A percentile compares a stretch with the other conserved stretches of the same genome.
These are phyloP conservation scores for honey bee (Apis mellifera) DNA, from an alignment of 1,140 invertebrate genomes.

Conservation along the genomic window Amel_HAv3.1 CM009931.2:26018001-26018500, in stretches of 20 bases:
- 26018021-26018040: neutral
- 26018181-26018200: neutral
- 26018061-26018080: neutral
- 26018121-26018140: neutral
- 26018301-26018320: no score
- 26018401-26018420: slow-evolving; percentile 15
- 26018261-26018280: slow-evolving; percentile 15
- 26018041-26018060: slow-evolving; percentile 25
- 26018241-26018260: neutral
- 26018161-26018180: slow-evolving; percentile 17
- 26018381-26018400: no score
- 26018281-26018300: no score
- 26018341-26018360: no score
- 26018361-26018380: no score
- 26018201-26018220: slow-evolving; percentile 19
- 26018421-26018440: neutral
- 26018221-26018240: neutral
- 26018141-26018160: slow-evolving; percentile 16
- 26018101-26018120: neutral
- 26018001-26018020: neutral
- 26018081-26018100: slow-evolving; percentile 22
- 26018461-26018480: neutral
- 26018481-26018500: neutral
- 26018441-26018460: no score
- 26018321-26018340: no score